Conservation (phyloP, 2,113 vertebrate genomes). For the Hemichromis elongatus region DNA sequence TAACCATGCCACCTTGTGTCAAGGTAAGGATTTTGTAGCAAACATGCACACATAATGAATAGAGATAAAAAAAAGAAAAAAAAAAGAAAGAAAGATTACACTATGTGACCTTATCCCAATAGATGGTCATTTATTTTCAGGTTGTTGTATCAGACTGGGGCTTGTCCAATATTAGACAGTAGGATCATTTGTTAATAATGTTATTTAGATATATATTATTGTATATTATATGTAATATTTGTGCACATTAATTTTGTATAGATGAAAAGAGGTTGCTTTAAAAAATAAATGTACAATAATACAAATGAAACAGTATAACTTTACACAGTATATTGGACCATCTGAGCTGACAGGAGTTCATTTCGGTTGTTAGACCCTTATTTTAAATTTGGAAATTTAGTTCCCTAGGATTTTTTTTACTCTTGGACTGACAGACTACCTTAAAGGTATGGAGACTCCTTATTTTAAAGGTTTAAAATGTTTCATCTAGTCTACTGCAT, state of each 20-base stretch:
- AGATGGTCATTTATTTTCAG: background rate
- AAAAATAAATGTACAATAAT: background rate
- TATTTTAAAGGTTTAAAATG: background rate
- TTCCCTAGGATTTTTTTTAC: background rate
- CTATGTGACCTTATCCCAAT: background rate
- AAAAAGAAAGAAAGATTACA: background rate
- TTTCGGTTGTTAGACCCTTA: background rate
- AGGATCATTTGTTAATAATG: background rate
- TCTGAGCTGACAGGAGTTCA: background rate
- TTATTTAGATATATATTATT: background rate
- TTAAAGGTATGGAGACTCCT: background rate
- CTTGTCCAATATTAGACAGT: background rate
- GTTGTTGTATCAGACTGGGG: background rate
- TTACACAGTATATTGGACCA: background rate
- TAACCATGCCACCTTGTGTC: slow-evolving; percentile 90
- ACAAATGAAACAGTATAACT: background rate
- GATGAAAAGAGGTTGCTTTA: background rate
- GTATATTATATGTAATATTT: background rate
- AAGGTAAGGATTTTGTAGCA: slow-evolving; percentile 76
- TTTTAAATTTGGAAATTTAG: background rate
- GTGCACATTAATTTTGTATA: background rate
- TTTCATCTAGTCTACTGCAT: background rate
- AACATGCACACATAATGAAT: background rate
- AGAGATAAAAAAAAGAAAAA: background rate
- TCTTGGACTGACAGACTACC: background rate